A percentile compares a stretch with the other conserved stretches of the same genome.
These are phyloP conservation scores for Homarus americanus DNA, from an alignment of 1,140 invertebrate species.

Conservation along the genomic window DNA sequence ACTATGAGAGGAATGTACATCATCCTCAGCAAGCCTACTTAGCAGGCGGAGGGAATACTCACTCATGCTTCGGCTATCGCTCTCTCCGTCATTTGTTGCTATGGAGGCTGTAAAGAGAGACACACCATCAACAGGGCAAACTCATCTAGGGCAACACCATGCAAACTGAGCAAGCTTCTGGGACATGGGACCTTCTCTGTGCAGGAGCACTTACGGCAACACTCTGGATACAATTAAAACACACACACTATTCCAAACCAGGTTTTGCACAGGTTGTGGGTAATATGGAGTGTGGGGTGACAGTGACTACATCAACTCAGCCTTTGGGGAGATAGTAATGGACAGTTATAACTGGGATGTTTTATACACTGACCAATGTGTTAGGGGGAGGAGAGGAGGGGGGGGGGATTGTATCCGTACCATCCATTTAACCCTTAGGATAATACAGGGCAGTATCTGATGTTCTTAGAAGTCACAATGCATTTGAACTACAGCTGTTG, in stretches of 20 bases:
- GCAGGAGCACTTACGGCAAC: not conserved
- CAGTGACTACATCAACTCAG: not conserved
- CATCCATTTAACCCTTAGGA: too few species aligned
- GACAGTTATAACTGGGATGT: not conserved
- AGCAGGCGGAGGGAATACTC: slow-evolving; percentile 62
- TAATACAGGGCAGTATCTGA: too few species aligned
- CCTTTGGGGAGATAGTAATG: not conserved
- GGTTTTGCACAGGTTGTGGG: not conserved
- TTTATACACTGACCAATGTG: not conserved
- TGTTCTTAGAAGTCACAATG: too few species aligned
- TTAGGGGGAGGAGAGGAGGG: not conserved
- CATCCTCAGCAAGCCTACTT: slow-evolving; percentile 33
- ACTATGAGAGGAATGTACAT: not conserved
- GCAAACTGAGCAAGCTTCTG: slow-evolving; percentile 36
- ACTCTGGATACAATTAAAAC: not conserved
- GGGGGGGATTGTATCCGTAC: too few species aligned
- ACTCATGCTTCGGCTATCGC: slow-evolving; percentile 74
- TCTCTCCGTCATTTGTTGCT: slow-evolving; percentile 72
- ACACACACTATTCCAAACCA: not conserved
- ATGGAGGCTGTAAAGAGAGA: slow-evolving; percentile 73
- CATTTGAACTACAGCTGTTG: too few species aligned
- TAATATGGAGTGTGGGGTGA: not conserved
- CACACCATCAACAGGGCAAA: slow-evolving; percentile 65
- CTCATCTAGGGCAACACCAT: slow-evolving; percentile 50
- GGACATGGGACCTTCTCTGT: not conserved